Evolutionary conservation across 2,797 vertebrate genomes (phyloP).

Genomic region (Fistularia tabacaria): DNA sequence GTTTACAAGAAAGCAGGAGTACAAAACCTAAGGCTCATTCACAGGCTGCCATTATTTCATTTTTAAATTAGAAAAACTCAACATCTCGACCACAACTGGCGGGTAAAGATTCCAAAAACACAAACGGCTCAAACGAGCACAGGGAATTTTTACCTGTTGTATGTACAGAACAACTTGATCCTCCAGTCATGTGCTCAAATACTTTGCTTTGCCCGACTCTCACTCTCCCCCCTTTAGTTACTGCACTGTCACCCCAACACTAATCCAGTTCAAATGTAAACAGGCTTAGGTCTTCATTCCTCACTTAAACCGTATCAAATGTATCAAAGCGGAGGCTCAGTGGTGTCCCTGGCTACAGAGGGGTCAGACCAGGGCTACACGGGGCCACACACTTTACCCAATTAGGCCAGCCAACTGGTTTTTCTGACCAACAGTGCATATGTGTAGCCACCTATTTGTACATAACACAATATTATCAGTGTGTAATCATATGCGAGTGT

Average conservation of each 20-base stretch:
- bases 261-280: conserved; percentile 85
- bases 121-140: conserved; percentile 1
- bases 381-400: conserved; percentile 80
- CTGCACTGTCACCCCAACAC: conserved; percentile 72
- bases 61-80: conserved; percentile 1
- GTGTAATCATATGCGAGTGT: conserved; percentile 37
- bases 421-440: conserved; percentile 61
- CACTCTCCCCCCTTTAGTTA: conserved; percentile 40
- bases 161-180: conserved; percentile 11
- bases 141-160: conserved; percentile 16
- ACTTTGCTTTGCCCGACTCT: conserved; percentile 39
- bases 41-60: not conserved
- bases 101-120: not conserved
- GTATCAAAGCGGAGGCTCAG: conserved; percentile 88
- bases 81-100: not conserved
- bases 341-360: conserved; percentile 75
- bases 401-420: conserved; percentile 78
- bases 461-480: conserved; percentile 29
- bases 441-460: conserved; percentile 32
- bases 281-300: conserved; percentile 82
- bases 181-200: conserved; percentile 9
- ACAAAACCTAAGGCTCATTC: not conserved
- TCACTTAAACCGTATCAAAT: conserved; percentile 90
- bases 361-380: conserved; percentile 70
- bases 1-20: not conserved